Conservation (phyloP, 2,797 vertebrate genomes). For the Euphonia xanthogaster region DNA sequence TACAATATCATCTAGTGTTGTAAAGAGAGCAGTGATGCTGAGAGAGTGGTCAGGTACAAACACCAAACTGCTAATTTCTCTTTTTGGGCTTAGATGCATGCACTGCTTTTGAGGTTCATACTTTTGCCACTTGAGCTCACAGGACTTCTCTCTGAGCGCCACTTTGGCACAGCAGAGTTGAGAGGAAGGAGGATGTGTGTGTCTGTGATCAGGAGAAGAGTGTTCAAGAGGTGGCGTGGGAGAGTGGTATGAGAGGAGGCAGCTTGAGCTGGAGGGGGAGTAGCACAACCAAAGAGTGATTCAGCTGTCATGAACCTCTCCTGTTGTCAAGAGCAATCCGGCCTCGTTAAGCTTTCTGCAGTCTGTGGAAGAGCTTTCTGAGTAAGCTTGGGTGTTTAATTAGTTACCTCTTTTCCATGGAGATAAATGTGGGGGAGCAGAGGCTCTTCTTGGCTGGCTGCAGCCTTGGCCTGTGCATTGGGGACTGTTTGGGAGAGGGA, state of each 20-base stretch:
- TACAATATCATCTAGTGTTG: background rate
- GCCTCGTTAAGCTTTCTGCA: background rate
- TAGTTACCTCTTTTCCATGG: background rate
- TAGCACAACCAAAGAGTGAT: background rate
- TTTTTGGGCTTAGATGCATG: background rate
- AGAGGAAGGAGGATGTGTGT: background rate
- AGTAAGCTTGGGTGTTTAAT: background rate
- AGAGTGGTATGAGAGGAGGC: background rate
- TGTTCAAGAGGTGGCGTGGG: accelerated
- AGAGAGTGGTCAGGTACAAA: background rate
- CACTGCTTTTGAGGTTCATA: accelerated
- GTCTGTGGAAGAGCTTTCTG: background rate
- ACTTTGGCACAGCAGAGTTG: accelerated
- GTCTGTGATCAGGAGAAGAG: background rate
- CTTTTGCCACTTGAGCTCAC: background rate
- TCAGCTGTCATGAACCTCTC: background rate
- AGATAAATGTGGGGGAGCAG: background rate
- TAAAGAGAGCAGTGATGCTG: background rate
- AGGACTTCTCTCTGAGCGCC: background rate
- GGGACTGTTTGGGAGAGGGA: background rate
- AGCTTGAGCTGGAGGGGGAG: background rate
- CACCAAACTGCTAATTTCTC: background rate
- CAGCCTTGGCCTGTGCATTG: accelerated
- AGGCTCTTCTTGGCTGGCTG: background rate
- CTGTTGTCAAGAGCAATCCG: background rate